Evolutionary conservation across 2,888 invertebrate genomes (phyloP).

Genomic region (Pherbina coryleti): DNA sequence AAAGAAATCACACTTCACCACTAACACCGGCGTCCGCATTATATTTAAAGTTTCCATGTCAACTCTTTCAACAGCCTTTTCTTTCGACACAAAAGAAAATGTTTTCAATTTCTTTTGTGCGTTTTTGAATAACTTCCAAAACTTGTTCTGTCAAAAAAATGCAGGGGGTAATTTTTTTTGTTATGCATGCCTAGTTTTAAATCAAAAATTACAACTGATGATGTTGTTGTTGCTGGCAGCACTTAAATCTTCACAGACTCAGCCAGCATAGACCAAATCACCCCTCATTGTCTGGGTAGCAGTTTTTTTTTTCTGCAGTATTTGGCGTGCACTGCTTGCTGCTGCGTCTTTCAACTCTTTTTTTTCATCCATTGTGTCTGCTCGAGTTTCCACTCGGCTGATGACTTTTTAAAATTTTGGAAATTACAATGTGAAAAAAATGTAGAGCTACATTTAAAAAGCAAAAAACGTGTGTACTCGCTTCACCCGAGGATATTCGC

Average conservation of each 20-base stretch:
- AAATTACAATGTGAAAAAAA: constrained; percentile 23
- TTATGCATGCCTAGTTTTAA: constrained; percentile 52
- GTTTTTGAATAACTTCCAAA: constrained; percentile 13
- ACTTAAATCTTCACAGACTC: constrained; percentile 46
- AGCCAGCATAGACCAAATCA: constrained; percentile 14
- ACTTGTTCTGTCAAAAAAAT: constrained; percentile 23
- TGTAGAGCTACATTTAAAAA: constrained; percentile 32
- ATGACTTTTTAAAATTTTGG: constrained; percentile 41
- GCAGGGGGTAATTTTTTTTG: constrained; percentile 42
- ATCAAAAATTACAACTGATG: constrained; percentile 33
- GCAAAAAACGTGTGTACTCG: constrained; percentile 49
- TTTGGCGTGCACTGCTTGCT: constrained; percentile 34
- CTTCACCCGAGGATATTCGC: constrained; percentile 56
- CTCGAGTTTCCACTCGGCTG: constrained; percentile 36
- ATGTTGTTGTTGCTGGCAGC: constrained; percentile 57
- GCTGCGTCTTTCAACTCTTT: constrained; percentile 54
- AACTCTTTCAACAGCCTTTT: constrained; percentile 23
- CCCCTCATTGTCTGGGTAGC: constrained; percentile 35
- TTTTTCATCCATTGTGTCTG: constrained; percentile 41
- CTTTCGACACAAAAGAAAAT: background rate
- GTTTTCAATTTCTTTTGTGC: background rate
- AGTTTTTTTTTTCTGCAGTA: constrained; percentile 19
- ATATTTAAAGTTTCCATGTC: constrained; percentile 2
- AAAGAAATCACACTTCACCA: background rate
- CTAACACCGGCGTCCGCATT: background rate